Percentiles rank a stretch among this genome's conserved stretches.
Evolutionary conservation across 2,888 invertebrate genomes (phyloP).

Genomic region (Fragum sueziense): DNA sequence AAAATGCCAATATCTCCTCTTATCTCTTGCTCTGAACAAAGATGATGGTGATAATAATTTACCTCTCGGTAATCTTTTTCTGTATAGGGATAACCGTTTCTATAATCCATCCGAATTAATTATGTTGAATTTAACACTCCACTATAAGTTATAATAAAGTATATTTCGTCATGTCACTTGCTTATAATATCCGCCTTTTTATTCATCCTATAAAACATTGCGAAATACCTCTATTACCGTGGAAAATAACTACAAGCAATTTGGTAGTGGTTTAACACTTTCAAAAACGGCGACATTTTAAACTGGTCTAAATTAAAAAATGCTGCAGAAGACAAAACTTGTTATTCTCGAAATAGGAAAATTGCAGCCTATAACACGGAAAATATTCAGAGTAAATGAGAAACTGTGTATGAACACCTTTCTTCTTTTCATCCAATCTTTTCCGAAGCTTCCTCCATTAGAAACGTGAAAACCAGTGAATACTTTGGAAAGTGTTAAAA

Average conservation of each 20-base stretch:
- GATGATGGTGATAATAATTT: not conserved
- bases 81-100: constrained; percentile 8
- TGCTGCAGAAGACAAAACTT: not conserved
- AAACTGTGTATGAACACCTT: not conserved
- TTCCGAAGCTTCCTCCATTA: not conserved
- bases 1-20: too few relatives aligned
- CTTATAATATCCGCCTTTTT: not conserved
- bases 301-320: not conserved
- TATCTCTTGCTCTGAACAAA: too few relatives aligned
- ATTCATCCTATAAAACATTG: not conserved
- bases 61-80: constrained; percentile 18
- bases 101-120: constrained; percentile 19
- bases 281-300: not conserved
- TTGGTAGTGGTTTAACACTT: not conserved
- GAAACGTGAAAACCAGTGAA: not conserved
- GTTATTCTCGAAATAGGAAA: not conserved
- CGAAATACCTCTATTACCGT: not conserved
- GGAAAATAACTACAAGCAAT: not conserved
- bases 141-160: not conserved
- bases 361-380: not conserved
- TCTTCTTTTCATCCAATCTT: not conserved
- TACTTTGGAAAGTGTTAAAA: not conserved
- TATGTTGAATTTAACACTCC: not conserved
- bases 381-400: not conserved
- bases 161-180: not conserved